Evolutionary conservation across 2,888 invertebrate genomes (phyloP).

Genomic region (Acleris literana): DNA sequence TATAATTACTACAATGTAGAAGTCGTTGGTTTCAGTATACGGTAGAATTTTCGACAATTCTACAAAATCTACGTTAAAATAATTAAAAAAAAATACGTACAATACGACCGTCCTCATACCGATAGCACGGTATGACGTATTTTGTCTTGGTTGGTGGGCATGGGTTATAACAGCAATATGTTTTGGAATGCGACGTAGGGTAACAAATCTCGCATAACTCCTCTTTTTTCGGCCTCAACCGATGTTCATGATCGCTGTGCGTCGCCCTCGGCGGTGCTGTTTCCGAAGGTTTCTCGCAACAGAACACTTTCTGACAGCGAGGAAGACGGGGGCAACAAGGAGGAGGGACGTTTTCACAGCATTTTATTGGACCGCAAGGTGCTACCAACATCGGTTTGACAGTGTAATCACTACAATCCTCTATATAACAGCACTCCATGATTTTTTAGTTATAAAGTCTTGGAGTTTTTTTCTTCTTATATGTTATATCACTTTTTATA

Average conservation of each 20-base stretch:
- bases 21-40: slow-evolving; percentile 48
- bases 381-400: slow-evolving; percentile 61
- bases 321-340: slow-evolving; percentile 60
- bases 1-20: slow-evolving; percentile 40
- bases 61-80: slow-evolving; percentile 2
- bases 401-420: slow-evolving; percentile 55
- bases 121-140: slow-evolving; percentile 76
- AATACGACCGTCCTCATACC: slow-evolving; percentile 77
- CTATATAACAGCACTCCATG: slow-evolving; percentile 59
- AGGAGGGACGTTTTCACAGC: slow-evolving; percentile 47
- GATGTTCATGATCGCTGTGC: no score
- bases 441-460: slow-evolving; percentile 44
- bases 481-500: slow-evolving; percentile 45
- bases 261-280: no score
- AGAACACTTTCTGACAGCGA: slow-evolving; percentile 55
- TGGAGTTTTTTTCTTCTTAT: slow-evolving; percentile 36
- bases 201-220: slow-evolving; percentile 15
- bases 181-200: slow-evolving; percentile 24
- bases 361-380: slow-evolving; percentile 49
- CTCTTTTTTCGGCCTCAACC: no score
- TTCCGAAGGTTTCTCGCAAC: slow-evolving; percentile 49
- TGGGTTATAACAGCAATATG: slow-evolving; percentile 39
- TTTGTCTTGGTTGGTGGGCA: slow-evolving; percentile 65
- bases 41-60: slow-evolving; percentile 15
- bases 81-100: slow-evolving; percentile 58